A percentile compares a stretch with the other conserved stretches of the same genome.
Evolutionary conservation across 2,888 invertebrate species (phyloP).

Genomic region (Hemaris fuciformis): DNA sequence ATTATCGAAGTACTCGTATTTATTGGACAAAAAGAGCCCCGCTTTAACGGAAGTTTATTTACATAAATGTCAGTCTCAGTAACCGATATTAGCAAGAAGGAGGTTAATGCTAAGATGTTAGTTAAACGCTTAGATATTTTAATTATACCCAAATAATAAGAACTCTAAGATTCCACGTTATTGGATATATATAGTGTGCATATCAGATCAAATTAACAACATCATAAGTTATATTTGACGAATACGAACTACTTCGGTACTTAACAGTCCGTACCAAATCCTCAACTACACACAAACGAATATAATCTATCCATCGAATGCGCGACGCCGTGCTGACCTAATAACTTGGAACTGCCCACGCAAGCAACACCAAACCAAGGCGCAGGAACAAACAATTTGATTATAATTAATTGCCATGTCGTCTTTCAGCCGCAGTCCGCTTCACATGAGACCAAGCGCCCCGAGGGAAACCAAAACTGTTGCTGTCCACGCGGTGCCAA

Average conservation of each 20-base stretch:
- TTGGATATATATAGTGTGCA: too few relatives aligned
- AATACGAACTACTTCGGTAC: neutral
- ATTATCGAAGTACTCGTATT: too few relatives aligned
- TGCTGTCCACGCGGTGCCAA: slow-evolving; percentile 31
- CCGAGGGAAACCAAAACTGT: slow-evolving; percentile 33
- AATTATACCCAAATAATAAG: neutral
- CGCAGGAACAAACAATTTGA: slow-evolving; percentile 22
- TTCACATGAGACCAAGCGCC: slow-evolving; percentile 37
- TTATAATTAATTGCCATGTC: slow-evolving; percentile 45
- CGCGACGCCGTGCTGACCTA: slow-evolving; percentile 48
- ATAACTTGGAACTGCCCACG: slow-evolving; percentile 37
- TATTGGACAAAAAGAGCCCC: too few relatives aligned
- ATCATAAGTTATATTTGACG: neutral
- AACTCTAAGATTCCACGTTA: neutral
- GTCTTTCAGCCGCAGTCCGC: slow-evolving; percentile 34
- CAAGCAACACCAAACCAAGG: slow-evolving; percentile 9
- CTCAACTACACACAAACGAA: slow-evolving; percentile 26
- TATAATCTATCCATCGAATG: slow-evolving; percentile 46
- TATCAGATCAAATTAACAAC: neutral
- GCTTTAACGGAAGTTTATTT: too few relatives aligned
- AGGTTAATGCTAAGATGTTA: too few relatives aligned
- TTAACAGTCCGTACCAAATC: neutral
- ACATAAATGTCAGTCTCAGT: too few relatives aligned
- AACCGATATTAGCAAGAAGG: too few relatives aligned
- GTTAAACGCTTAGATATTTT: neutral